These are phyloP conservation scores for Mythimna albipuncta DNA, from an alignment of 2,888 invertebrate genomes.

Conservation along the genomic window DNA sequence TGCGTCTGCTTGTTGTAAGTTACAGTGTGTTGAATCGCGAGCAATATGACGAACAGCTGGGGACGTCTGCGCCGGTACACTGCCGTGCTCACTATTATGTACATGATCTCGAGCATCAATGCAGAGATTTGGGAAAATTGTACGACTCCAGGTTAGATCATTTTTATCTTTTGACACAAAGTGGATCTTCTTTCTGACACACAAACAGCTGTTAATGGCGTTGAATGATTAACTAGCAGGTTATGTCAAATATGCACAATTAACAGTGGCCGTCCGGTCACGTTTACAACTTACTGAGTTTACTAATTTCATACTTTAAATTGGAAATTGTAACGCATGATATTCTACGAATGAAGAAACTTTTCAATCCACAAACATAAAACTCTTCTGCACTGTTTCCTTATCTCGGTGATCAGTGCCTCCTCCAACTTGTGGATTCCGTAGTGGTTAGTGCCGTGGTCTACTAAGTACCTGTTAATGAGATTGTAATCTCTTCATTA, in stretches of 20 bases:
- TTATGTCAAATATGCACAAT: slow-evolving; percentile 53
- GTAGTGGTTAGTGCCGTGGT: background rate
- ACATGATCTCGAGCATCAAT: slow-evolving; percentile 66
- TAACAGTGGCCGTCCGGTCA: slow-evolving; percentile 39
- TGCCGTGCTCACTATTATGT: slow-evolving; percentile 70
- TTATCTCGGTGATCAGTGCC: slow-evolving; percentile 50
- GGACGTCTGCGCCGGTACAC: slow-evolving; percentile 69
- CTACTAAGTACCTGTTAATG: slow-evolving; percentile 13
- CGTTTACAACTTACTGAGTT: slow-evolving; percentile 41
- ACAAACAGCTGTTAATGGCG: slow-evolving; percentile 54
- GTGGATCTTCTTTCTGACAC: slow-evolving; percentile 62
- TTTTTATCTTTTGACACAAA: slow-evolving; percentile 68
- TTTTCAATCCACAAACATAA: slow-evolving; percentile 47
- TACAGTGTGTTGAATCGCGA: slow-evolving; percentile 65
- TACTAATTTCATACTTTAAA: slow-evolving; percentile 50
- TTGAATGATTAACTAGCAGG: slow-evolving; percentile 56
- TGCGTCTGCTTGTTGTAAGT: slow-evolving; percentile 67
- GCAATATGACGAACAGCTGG: slow-evolving; percentile 77
- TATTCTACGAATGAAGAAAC: slow-evolving; percentile 40
- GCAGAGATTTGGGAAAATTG: slow-evolving; percentile 43
- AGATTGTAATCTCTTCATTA: slow-evolving; percentile 3
- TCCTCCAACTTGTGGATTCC: slow-evolving; percentile 52
- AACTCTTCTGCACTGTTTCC: slow-evolving; percentile 57
- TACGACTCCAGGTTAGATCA: slow-evolving; percentile 77
- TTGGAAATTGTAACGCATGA: slow-evolving; percentile 56